Base-by-base conservation (phyloP, 2,113 vertebrate species). In the Catagonus wagneri region DNA sequence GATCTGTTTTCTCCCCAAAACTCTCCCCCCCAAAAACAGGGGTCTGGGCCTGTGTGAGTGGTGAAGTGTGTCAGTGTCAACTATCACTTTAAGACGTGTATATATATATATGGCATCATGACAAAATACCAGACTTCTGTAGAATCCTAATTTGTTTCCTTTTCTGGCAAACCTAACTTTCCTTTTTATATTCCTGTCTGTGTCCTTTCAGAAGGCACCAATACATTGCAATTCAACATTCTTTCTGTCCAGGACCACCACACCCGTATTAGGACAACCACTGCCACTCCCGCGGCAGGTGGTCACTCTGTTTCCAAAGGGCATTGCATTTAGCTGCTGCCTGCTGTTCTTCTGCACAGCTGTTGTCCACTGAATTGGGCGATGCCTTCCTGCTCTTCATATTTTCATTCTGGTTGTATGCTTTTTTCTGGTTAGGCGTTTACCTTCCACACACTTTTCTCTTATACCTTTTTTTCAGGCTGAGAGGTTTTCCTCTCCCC, bases 271-370 rank as follows among this genome's bases (percentile, higher is more conserved):
- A 16, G 34, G 50, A 52, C 20, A 39, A 14, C 36, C 20, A 7
- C 22, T 2, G 2, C 11, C 4, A 3, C 12, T 12, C 3, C 87
- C 7, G 0, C 15, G 7, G 29, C 52, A 23, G 36, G 17, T 22
- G n/a, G 14, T 12, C 36, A 22, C 66, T 71, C 1, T 80, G 10
- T 54, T n/a, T 27, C 39, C 0, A 5, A 56, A 27, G 19, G 50
- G 20, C 79, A 23, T 56, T 25, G 12, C 36, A 39, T 25, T 44
- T 71, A 63, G 29, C 58, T 90, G 36, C 19, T 87, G 29, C 36
- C 25, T 39, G 1, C 17, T 63, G 7, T 66, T 58, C 54, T 56
- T 7, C 52, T 79, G 14, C 34, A 79, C 1, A 9, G 1, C 34
- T 79, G 7, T 56, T 83, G 52, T 58, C 29, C 52, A 91, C 72